These are phyloP conservation scores for Pimephales promelas DNA, from an alignment of 2,113 vertebrate genomes.

Conservation along the genomic window DNA sequence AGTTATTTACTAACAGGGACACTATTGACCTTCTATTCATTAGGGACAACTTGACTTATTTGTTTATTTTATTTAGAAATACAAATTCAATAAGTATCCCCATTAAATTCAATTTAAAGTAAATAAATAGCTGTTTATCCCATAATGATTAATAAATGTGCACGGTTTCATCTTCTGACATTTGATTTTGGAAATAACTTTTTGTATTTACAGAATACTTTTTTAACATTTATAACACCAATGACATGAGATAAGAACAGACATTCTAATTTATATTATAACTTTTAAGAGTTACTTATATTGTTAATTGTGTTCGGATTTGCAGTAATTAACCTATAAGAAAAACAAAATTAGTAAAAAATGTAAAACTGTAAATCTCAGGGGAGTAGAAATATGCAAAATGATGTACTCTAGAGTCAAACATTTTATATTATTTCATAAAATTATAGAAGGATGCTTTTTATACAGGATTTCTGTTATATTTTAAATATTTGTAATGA, in stretches of 20 bases:
- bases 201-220: neutral
- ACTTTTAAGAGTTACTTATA: neutral
- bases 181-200: neutral
- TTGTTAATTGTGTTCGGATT: neutral
- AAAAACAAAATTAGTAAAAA: neutral
- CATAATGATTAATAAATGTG: neutral
- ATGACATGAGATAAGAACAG: neutral
- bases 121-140: neutral
- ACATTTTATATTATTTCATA: neutral
- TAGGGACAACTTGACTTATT: neutral
- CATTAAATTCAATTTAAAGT: neutral
- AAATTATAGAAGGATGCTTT: neutral
- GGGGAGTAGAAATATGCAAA: neutral
- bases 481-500: neutral
- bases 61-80: conserved; percentile 6
- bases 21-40: neutral
- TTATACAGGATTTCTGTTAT: neutral
- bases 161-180: neutral
- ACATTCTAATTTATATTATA: neutral
- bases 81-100: neutral
- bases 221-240: neutral
- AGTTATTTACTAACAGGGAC: neutral
- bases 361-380: neutral
- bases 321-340: neutral
- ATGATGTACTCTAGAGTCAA: neutral